phyloP scores from a whole-genome alignment of 2,113 vertebrate species.

The Ginglymostoma cirratum region DNA sequence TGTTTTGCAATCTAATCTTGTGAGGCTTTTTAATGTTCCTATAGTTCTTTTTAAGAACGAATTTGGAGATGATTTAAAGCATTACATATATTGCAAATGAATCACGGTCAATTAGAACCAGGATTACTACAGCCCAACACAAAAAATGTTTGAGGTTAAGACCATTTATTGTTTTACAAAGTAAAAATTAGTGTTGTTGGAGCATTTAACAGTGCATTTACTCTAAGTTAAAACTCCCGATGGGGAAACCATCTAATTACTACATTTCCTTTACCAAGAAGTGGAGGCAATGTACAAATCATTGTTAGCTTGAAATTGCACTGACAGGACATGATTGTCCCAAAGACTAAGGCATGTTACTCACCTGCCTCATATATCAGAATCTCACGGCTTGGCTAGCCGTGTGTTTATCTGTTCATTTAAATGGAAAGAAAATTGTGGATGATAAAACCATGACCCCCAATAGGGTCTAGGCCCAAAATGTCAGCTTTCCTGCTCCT shows the following conservation, averaged over 20 bases:
- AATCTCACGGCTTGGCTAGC: neutral
- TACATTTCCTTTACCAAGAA: neutral
- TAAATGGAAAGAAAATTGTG: slow-evolving; percentile 10
- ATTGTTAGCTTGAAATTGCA: neutral
- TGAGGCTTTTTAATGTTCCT: neutral
- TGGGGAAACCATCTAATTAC: neutral
- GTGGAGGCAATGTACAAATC: neutral
- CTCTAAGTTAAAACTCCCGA: neutral
- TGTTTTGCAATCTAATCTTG: neutral
- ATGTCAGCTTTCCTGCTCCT: no score
- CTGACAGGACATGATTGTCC: no score
- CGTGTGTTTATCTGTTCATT: neutral
- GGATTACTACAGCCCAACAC: neutral
- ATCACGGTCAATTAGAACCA: neutral
- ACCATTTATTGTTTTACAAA: neutral
- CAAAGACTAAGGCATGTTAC: neutral
- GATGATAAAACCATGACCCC: neutral
- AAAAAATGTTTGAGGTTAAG: neutral
- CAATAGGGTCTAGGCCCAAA: no score
- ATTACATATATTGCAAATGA: neutral
- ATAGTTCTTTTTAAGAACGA: neutral
- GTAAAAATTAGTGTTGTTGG: neutral
- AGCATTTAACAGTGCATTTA: neutral
- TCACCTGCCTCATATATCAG: neutral
- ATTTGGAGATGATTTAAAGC: neutral